Base-by-base conservation (phyloP, 2,113 vertebrate genomes). In the Globicephala melas region DNA sequence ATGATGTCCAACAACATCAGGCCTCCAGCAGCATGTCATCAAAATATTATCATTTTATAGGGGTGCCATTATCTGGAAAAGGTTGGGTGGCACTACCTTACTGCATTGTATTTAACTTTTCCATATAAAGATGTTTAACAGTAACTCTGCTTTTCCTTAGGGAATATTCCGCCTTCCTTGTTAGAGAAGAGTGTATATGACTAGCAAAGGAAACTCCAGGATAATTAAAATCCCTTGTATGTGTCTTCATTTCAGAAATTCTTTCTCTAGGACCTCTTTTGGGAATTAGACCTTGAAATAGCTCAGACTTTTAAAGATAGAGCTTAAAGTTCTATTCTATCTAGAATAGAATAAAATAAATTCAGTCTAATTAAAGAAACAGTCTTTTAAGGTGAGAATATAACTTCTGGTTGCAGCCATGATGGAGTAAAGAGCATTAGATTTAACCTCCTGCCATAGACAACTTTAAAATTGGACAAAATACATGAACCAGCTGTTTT, bases 241-340 rank as follows among this genome's bases (percentile, higher is more conserved):
- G 26, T 86, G 81, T 91, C 91, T 96, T 94, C 89, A 92, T 96
- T 97, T 97, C 44, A 89, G 41, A 97, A 84, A 95, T 91, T 97
- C 70, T 90, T 95, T 95, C 67, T 86, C n/a, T 94, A 81, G 60
- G 89, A 94, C 31, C 91, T 94, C 77, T 96, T 88, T 81, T 67
- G 81, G 88, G 91, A 97, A 92, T 95, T 92, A 74, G 81, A 88
- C 65, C 80, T 97, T 95, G 88, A 96, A 97, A 97, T 89, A 97
- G 87, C 62, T 95, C 94, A 68, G 60, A 89, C n/a, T 88, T 92
- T 84, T 81, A 95, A 97, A 96, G 84, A 94, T 89, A 95, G 82
- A 85, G 53, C 71, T 77, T 92, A 90, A 94, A 92, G 65, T 90
- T 94, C n/a, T 81, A 21, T 77, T 88, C 71, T 91, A 67, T 62